These are phyloP conservation scores for Nothura maculosa DNA, from an alignment of 2,797 vertebrate species.

Conservation along the genomic window DNA sequence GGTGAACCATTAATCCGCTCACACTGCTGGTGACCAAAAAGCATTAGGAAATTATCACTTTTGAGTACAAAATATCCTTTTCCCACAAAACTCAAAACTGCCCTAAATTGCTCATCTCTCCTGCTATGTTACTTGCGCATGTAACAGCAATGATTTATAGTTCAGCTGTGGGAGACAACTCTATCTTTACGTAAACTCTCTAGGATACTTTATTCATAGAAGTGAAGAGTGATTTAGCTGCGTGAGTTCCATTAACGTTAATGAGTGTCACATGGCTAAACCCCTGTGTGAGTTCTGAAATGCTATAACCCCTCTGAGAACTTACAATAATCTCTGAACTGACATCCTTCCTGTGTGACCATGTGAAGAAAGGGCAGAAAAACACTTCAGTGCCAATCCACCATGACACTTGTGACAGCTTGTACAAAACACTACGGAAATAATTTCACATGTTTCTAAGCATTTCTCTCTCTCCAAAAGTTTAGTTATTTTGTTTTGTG, in stretches of 20 bases:
- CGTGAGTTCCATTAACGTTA: conserved; percentile 50
- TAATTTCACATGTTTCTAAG: not conserved
- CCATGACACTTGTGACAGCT: not conserved
- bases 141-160: not conserved
- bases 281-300: conserved; percentile 19
- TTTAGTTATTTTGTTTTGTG: not conserved
- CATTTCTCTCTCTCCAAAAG: not conserved
- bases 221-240: conserved; percentile 27
- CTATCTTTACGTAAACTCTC: conserved; percentile 8
- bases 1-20: not conserved
- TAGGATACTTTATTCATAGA: conserved; percentile 26
- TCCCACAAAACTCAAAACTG: not conserved
- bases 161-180: conserved; percentile 41
- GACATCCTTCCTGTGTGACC: not conserved
- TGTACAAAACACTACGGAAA: not conserved
- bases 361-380: not conserved
- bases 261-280: conserved; percentile 53
- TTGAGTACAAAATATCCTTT: not conserved
- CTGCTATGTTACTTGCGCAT: not conserved
- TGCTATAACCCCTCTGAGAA: not conserved
- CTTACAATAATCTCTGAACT: conserved; percentile 56
- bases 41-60: not conserved
- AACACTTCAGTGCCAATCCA: not conserved
- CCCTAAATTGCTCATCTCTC: not conserved
- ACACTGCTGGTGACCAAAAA: not conserved